Evolutionary conservation across 2,797 vertebrate genomes (phyloP).

Genomic region (Orientallactaga sibirica): DNA sequence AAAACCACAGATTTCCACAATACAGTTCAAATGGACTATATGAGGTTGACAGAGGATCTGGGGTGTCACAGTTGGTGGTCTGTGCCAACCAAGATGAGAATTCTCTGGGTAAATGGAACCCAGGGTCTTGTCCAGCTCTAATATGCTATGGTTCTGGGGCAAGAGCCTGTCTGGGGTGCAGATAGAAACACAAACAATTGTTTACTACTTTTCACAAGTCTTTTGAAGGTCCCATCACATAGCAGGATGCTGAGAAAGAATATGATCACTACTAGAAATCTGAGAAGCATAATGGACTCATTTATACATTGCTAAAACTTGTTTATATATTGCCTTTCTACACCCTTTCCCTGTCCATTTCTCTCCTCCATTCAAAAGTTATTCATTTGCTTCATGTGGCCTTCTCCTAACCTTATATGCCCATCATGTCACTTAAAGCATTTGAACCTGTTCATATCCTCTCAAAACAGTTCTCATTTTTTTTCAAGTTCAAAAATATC

Average conservation of each 20-base stretch:
- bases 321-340: background rate
- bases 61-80: background rate
- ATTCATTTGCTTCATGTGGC: background rate
- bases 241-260: background rate
- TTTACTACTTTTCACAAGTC: background rate
- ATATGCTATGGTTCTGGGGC: background rate
- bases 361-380: background rate
- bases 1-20: constrained; percentile 7
- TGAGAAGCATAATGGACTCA: background rate
- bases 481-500: too few relatives aligned
- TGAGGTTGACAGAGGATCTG: background rate
- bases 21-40: background rate
- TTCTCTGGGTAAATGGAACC: fast-evolving
- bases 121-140: fast-evolving
- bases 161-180: background rate
- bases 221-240: background rate
- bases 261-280: background rate
- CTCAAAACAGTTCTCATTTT: background rate
- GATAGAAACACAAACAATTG: background rate
- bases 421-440: background rate
- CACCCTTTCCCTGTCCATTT: background rate
- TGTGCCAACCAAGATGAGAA: too few relatives aligned
- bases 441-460: background rate
- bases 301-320: background rate
- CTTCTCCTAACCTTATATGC: background rate